A percentile compares a stretch with the other conserved stretches of the same genome.
Evolutionary conservation across 2,797 vertebrate species (phyloP).

Genomic region (Sarcoramphus papa): DNA sequence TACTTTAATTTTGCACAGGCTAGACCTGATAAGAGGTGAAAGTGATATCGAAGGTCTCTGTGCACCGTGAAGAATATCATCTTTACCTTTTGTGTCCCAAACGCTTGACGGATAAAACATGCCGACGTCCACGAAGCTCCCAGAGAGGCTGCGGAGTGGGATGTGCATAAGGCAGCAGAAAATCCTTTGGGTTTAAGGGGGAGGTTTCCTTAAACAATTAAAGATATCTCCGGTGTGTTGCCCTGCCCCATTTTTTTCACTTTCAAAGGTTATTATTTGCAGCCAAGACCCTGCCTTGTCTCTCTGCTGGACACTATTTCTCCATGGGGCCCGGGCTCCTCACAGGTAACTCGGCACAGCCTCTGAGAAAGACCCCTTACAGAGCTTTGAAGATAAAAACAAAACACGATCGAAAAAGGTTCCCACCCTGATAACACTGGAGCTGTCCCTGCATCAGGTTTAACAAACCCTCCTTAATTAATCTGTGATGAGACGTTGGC

Average conservation of each 20-base stretch:
- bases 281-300: neutral
- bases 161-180: neutral
- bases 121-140: neutral
- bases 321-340: neutral
- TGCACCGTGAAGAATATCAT: neutral
- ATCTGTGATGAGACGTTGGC: neutral
- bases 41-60: neutral
- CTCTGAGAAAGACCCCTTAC: neutral
- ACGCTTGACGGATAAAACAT: accelerated
- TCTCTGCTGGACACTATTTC: accelerated
- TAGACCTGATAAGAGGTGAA: neutral
- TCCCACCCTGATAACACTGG: neutral
- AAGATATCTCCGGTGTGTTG: neutral
- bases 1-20: neutral
- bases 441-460: neutral
- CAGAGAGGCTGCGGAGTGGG: neutral
- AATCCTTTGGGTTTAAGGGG: neutral
- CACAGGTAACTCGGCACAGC: neutral
- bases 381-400: neutral
- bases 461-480: neutral
- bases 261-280: neutral
- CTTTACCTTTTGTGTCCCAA: neutral
- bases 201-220: neutral
- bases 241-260: neutral
- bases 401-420: neutral